These are phyloP conservation scores for Eubasilissa splendida DNA, from an alignment of 2,888 invertebrate species.

Conservation along the genomic window DNA sequence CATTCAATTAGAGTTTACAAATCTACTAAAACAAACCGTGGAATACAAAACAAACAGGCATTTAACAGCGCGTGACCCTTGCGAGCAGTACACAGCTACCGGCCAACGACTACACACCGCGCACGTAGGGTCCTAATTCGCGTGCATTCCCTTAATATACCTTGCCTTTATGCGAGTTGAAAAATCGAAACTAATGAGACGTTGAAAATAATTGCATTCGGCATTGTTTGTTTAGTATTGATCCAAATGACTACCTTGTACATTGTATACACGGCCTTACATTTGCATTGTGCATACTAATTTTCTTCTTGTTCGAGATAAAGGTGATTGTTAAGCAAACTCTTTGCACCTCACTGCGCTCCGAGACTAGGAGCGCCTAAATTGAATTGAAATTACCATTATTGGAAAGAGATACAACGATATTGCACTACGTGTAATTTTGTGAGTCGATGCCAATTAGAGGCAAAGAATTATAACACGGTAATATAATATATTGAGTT, in stretches of 20 bases:
- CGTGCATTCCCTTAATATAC: slow-evolving; percentile 13
- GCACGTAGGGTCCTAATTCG: slow-evolving; percentile 18
- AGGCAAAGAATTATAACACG: too few species aligned
- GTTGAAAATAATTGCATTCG: slow-evolving; percentile 54
- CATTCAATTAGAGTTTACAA: slow-evolving; percentile 40
- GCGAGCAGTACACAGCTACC: neutral
- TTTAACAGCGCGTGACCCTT: slow-evolving; percentile 36
- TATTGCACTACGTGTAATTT: too few species aligned
- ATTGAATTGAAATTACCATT: too few species aligned
- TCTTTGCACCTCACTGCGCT: neutral
- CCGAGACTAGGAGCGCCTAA: neutral
- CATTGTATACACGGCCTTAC: slow-evolving; percentile 47
- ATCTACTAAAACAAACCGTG: neutral
- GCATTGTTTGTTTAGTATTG: slow-evolving; percentile 51
- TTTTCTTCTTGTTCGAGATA: slow-evolving; percentile 48
- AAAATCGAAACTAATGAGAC: slow-evolving; percentile 53
- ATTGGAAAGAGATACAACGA: too few species aligned
- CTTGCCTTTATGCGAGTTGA: slow-evolving; percentile 24
- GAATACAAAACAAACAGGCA: slow-evolving; percentile 27
- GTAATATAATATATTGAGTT: too few species aligned
- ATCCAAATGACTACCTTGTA: slow-evolving; percentile 49
- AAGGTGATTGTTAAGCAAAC: neutral
- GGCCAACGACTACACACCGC: neutral
- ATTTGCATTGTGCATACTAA: slow-evolving; percentile 53
- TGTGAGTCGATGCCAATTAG: too few species aligned